Base-by-base conservation (phyloP, 2,797 vertebrate genomes). In the Orestias chungarensis region DNA sequence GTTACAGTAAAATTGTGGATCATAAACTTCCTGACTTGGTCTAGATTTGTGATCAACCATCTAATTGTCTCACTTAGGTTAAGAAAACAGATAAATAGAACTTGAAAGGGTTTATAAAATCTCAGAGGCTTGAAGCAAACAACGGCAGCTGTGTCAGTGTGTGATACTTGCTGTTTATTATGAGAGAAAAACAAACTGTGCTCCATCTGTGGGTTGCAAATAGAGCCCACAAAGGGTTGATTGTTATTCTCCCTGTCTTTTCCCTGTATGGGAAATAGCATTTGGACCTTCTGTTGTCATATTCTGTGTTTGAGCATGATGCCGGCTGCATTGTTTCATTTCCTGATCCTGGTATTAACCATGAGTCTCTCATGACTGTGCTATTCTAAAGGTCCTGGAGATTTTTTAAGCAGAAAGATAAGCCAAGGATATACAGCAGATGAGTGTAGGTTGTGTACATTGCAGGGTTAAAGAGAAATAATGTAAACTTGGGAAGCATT, bases 241-340 rank as follows among this genome's bases (percentile, higher is more conserved):
- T 59, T 59, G 55, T 59, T 59, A 8, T 59, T 59, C 33, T 33
- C 17, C 31, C 35, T 20, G 31, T 59, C 31, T 59, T 59, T 59
- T 59, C 31, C 55, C 31, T 59, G 18, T 20, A 35, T 59, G 31
- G 55, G 55, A 59, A 33, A 35, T 35, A 59, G 55, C 31, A 59
- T 59, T 59, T 35, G 55, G 55, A 33, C 17, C 55, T 59, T 59
- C 55, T 59, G 55, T 35, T 59, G 55, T 59, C 18, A 59, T 59
- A 59, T 35, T 59, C 31, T 35, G 3, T 35, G 31, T 33, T 59
- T 59, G 55, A 59, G 31, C 55, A 35, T 10, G 18, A 59, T 0
- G 9, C 17, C 29, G 8, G 29, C 55, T 35, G 55, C 31, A 59
- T 59, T 59, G 55, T 59, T 59, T 59, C 33, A 31, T 33, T 59